Conservation (phyloP, 2,888 invertebrate species). For the Macropis europaea region DNA sequence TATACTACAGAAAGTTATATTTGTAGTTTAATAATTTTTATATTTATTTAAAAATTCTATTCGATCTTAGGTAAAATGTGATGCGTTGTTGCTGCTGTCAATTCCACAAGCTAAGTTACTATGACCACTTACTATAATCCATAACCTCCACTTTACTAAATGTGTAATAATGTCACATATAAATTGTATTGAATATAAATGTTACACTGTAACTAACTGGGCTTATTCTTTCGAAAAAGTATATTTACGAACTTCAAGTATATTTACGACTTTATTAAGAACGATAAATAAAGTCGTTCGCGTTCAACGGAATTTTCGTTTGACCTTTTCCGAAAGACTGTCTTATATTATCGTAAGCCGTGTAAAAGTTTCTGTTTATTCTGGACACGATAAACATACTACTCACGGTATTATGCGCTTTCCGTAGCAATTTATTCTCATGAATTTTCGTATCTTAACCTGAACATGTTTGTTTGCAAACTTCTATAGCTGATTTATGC, state of each 20-base stretch:
- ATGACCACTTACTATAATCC: conserved; percentile 37
- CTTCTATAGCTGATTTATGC: background rate
- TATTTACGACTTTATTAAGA: background rate
- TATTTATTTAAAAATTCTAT: background rate
- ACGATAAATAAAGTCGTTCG: background rate
- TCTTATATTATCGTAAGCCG: background rate
- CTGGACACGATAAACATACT: background rate
- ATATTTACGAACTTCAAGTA: background rate
- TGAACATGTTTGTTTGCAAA: background rate
- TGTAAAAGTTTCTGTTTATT: background rate
- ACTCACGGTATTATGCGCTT: conserved; percentile 15
- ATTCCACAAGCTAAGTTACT: background rate
- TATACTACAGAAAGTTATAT: background rate
- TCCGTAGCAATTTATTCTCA: background rate
- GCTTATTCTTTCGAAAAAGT: background rate
- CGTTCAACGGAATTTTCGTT: conserved; percentile 4
- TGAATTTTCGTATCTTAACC: background rate
- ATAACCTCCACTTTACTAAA: conserved; percentile 43
- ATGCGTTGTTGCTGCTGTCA: background rate
- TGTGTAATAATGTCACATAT: background rate
- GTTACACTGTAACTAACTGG: background rate
- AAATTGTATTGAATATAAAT: background rate
- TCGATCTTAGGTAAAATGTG: background rate
- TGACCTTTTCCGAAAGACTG: conserved; percentile 5
- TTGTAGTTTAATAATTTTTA: background rate